Conservation (phyloP, 2,888 invertebrate genomes). For the Andrena fulva region DNA sequence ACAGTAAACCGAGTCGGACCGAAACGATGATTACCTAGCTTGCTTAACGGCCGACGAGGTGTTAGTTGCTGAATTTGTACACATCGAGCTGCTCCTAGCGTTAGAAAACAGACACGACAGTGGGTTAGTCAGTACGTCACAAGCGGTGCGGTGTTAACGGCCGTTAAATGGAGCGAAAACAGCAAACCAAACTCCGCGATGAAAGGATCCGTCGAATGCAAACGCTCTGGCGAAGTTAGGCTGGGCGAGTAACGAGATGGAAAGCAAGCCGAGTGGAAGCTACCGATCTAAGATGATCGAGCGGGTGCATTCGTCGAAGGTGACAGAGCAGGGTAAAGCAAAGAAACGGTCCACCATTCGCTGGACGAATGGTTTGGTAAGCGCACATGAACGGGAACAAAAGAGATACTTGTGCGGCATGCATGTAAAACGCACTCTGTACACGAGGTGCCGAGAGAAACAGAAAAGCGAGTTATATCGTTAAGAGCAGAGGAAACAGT, state of each 20-base stretch:
- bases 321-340: no score
- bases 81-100: slow-evolving; percentile 82
- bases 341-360: not conserved
- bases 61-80: slow-evolving; percentile 84
- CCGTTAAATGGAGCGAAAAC: slow-evolving; percentile 23
- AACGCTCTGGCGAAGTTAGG: not conserved
- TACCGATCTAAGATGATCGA: not conserved
- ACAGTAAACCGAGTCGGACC: slow-evolving; percentile 31
- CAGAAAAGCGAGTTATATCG: slow-evolving; percentile 25
- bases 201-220: not conserved
- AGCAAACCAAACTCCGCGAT: slow-evolving; percentile 10
- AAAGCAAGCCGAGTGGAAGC: no score
- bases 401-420: slow-evolving; percentile 2
- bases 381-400: not conserved
- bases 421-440: slow-evolving; percentile 1
- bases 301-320: slow-evolving; percentile 5
- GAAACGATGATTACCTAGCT: slow-evolving; percentile 81
- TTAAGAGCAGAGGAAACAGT: slow-evolving; percentile 59
- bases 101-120: slow-evolving; percentile 61
- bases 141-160: slow-evolving; percentile 24
- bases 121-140: slow-evolving; percentile 28
- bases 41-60: slow-evolving; percentile 83
- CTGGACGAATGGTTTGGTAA: not conserved
- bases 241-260: not conserved
- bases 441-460: slow-evolving; percentile 20